Evolutionary conservation across 1,140 invertebrate species (phyloP), one percentile per base, ranked within the genome.

Genomic region (Listronotus oregonensis): DNA sequence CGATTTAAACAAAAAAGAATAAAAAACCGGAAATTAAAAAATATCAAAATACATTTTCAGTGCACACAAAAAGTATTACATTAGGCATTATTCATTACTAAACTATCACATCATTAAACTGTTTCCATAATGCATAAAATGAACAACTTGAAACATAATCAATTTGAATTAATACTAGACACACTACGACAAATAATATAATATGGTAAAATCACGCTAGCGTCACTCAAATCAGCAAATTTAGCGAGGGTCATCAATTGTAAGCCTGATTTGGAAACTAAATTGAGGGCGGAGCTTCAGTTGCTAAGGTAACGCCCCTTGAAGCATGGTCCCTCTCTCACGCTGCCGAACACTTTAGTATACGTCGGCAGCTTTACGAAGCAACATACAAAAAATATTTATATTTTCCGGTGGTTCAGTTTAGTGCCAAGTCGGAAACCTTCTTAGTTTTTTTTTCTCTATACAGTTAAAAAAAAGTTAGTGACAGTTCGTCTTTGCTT

Each of bases 121-220:
- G 12, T 46, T 66, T 10, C 57, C 64, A 54, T 58, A 59, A 61
- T 14, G 65, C 57, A 57, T 55, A 46, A 56, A 61, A 67, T 57
- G 57, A 66, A 66, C 57, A 61, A 60, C 64, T 61, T 43, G 51
- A 65, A 60, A 62, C 65, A 58, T 71, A 73, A 73, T 71, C 72
- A 73, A 71, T 72, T 72, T 68, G 68, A 73, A 73, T 73, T 73
- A 73, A 72, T 70, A 70, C 55, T 52, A 70, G 66, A 69, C 64
- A 69, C 64, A 56, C 55, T 55, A 64, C 66, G 73, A 75, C 73
- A 75, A 75, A 75, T 75, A 70, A 73, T 73, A 70, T 75, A 75
- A 75, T 75, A 72, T 71, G 73, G 65, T 54, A 69, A 70, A 73
- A 69, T 69, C 73, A 71, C 68, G 73, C 64, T 57, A 71, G 49